These are phyloP conservation scores for Penaeus indicus DNA, from an alignment of 1,140 invertebrate species.

Conservation along the genomic window DNA sequence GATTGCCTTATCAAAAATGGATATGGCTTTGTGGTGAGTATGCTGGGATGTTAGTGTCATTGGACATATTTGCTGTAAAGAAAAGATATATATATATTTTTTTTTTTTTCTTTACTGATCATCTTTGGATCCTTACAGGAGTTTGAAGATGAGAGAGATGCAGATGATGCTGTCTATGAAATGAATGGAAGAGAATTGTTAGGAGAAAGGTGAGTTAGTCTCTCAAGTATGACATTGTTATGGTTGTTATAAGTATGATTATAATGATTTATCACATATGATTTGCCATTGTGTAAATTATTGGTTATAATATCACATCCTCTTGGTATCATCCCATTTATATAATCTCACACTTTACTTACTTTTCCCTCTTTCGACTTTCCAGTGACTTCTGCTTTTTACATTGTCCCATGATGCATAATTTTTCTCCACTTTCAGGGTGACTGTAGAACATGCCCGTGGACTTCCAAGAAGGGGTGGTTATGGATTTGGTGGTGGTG, in stretches of 20 bases:
- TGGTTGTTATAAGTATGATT: background rate
- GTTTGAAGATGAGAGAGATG: constrained; percentile 98
- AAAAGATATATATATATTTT: background rate
- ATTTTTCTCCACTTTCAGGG: constrained; percentile 21
- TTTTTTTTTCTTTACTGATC: background rate
- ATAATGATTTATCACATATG: background rate
- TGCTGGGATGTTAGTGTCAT: background rate
- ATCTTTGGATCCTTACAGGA: constrained; percentile 77
- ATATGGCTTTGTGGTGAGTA: constrained; percentile 67
- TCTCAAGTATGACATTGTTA: background rate
- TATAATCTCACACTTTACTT: no score
- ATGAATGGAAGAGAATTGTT: constrained; percentile 96
- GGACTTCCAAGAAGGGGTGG: constrained; percentile 60
- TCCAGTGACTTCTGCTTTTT: no score
- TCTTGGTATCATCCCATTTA: no score
- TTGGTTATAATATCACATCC: no score
- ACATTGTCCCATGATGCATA: no score
- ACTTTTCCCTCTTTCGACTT: no score
- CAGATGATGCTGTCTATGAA: constrained; percentile 98
- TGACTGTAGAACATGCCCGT: constrained; percentile 63
- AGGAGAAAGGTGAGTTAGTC: constrained; percentile 81
- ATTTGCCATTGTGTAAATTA: background rate
- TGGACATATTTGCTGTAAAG: background rate
- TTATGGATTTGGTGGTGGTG: constrained; percentile 31
- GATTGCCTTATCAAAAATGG: constrained; percentile 67